Base-by-base conservation (phyloP, 2,113 vertebrate genomes). In the Aegotheles bennettii region DNA sequence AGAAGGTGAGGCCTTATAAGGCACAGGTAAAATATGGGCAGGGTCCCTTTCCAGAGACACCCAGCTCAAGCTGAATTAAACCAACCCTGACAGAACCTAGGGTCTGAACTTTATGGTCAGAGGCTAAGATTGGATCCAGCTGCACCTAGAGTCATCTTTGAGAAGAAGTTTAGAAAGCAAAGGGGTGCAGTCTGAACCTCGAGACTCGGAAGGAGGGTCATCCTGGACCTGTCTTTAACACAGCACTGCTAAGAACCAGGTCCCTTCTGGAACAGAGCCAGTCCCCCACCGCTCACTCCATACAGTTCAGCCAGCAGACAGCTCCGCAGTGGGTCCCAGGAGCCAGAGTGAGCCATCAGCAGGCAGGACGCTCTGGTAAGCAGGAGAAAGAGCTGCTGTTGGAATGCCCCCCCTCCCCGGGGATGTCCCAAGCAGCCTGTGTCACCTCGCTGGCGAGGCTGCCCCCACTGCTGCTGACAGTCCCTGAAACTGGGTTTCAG, bases 401-500 rank as follows among this genome's bases (percentile, higher is more conserved):
- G 1, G 0, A 61, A 21, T 11, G 20, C 33, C 31, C 42, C 14
- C n/a, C 28, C 29, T 18, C 20, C 20, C 10, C 4, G 1, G 25
- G 17, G 11, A 45, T 25, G 13, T 35, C 35, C 47, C 33, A 26
- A 80, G 71, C 29, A 16, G 9, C 5, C 2, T 4, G 16, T 16
- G n/a, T 29, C 28, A 61, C 60, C 42, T 18, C 0, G 0, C 5
- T 0, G 3, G 20, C 1, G 2, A 90, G 21, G 28, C 31, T 1
- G 2, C 16, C 16, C 28, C 19, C 13, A 8, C 40, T 0, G 0
- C 42, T 3, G 0, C 64, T 3, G 1, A 9, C 7, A 13, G 24
- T 10, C 24, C 77, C 69, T 53, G 40, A 33, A 64, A 45, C 42
- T 21, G 23, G 6, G 11, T 51, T 63, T 67, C 35, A 59, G 21